A percentile compares a stretch with the other conserved stretches of the same genome.
phyloP scores from a whole-genome alignment of 2,113 vertebrate genomes.

The Protobothrops mucrosquamatus region DNA sequence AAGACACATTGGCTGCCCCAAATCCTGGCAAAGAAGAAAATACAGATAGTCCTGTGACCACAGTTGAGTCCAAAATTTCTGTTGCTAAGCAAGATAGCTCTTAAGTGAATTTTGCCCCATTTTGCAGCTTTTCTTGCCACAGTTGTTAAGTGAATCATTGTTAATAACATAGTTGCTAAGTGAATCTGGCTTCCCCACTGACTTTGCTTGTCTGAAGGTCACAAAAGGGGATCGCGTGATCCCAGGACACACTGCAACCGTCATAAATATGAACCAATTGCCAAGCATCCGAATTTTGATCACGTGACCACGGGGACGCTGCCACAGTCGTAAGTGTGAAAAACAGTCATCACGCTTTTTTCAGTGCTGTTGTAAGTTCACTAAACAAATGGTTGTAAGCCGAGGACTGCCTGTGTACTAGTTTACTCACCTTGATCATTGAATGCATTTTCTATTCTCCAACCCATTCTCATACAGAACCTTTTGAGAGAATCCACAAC shows the following conservation, averaged over 20 bases:
- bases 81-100: background rate
- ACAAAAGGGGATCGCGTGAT: too few relatives aligned
- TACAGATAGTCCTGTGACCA: background rate
- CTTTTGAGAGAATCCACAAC: background rate
- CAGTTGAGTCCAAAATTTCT: background rate
- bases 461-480: background rate
- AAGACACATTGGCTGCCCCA: background rate
- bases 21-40: background rate
- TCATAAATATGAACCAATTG: background rate
- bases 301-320: background rate
- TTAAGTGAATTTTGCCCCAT: background rate
- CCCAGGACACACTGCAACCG: background rate
- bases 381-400: background rate
- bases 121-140: background rate
- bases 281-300: background rate
- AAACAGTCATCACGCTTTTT: background rate
- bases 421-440: background rate
- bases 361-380: background rate
- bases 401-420: background rate
- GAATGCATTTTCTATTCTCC: background rate
- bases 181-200: background rate
- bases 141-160: background rate
- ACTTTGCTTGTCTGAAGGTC: too few relatives aligned
- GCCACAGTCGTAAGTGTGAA: background rate
- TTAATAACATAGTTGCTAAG: too few relatives aligned